Percentiles rank a stretch among this genome's conserved stretches.
phyloP scores from a whole-genome alignment of 2,888 invertebrate species.

The Noctua pronuba region DNA sequence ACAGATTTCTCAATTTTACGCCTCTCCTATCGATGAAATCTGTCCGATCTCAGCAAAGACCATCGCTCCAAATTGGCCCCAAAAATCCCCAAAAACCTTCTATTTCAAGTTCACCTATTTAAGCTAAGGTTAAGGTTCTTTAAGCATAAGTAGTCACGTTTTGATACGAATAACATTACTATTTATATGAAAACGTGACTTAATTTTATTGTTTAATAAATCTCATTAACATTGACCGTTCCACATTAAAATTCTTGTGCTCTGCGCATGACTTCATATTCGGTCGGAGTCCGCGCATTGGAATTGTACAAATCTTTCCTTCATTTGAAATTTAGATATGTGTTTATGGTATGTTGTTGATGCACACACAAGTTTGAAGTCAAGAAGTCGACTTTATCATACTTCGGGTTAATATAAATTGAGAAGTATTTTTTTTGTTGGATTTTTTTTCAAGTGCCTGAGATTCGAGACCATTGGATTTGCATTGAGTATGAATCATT shows the following conservation, averaged over 20 bases:
- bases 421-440: not conserved
- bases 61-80: not conserved
- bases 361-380: not conserved
- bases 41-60: not conserved
- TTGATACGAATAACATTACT: not conserved
- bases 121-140: not conserved
- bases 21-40: not conserved
- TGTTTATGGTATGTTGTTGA: not conserved
- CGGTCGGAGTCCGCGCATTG: conserved; percentile 10
- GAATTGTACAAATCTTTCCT: conserved; percentile 38
- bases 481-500: not conserved
- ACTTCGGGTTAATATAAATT: too few species aligned
- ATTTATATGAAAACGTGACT: conserved; percentile 35
- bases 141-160: conserved; percentile 4
- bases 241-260: conserved; percentile 51
- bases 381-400: not conserved
- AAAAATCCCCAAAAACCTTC: not conserved
- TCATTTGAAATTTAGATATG: not conserved
- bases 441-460: not conserved
- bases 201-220: conserved; percentile 42
- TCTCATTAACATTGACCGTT: conserved; percentile 54
- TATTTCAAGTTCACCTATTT: conserved; percentile 19
- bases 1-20: not conserved
- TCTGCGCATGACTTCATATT: conserved; percentile 34
- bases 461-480: not conserved